Conservation (phyloP, 2,888 invertebrate genomes). For the Oxytorus armatus region DNA sequence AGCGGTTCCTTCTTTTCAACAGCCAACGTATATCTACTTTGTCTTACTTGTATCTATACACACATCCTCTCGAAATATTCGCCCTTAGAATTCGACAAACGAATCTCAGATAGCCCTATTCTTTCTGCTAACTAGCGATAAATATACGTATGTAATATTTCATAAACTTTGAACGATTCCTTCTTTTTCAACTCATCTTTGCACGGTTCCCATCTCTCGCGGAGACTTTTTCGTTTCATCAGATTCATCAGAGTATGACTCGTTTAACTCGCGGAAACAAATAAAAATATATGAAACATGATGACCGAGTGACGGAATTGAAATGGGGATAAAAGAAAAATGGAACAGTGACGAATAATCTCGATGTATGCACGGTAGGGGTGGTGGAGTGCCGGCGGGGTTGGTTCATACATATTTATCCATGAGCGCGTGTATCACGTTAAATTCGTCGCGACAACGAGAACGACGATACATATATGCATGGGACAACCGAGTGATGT, state of each 20-base stretch:
- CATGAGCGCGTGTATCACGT: slow-evolving; percentile 75
- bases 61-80: slow-evolving; percentile 11
- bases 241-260: no score
- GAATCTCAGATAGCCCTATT: slow-evolving; percentile 40
- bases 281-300: slow-evolving; percentile 12
- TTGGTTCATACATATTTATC: slow-evolving; percentile 76
- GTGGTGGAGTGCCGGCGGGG: neutral
- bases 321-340: slow-evolving; percentile 64
- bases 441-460: slow-evolving; percentile 70
- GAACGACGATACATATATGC: slow-evolving; percentile 76
- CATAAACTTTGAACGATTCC: no score
- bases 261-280: no score
- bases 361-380: slow-evolving; percentile 70
- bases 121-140: slow-evolving; percentile 56
- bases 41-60: no score
- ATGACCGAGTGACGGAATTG: slow-evolving; percentile 17
- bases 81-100: slow-evolving; percentile 30
- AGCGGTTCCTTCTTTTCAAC: slow-evolving; percentile 16
- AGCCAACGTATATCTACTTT: neutral
- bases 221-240: no score
- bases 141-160: slow-evolving; percentile 24
- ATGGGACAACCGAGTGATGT: slow-evolving; percentile 71
- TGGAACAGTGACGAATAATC: slow-evolving; percentile 74
- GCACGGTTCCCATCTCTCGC: no score
- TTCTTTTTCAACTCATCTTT: neutral